Percentiles rank a stretch among this genome's conserved stretches.
phyloP scores from a whole-genome alignment of 1,140 invertebrate species.

The Neelides sp. region DNA sequence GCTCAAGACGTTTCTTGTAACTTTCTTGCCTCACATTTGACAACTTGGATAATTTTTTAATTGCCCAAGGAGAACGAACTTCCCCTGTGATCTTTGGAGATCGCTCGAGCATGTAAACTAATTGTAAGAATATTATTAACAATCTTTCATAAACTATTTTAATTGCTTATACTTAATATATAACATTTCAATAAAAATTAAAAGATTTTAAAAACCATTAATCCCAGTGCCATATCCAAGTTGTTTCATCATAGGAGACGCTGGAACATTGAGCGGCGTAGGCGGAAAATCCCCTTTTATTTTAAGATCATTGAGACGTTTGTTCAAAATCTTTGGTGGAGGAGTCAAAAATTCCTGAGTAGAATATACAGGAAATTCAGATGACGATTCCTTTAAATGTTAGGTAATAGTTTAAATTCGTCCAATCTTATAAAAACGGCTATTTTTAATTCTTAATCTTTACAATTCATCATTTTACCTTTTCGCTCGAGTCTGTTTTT shows the following conservation, averaged over 20 bases:
- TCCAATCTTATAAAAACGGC: too few relatives aligned
- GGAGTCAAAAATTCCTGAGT: too few relatives aligned
- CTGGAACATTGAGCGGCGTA: constrained; percentile 43
- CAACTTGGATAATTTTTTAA: constrained; percentile 53
- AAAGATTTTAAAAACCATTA: constrained; percentile 10
- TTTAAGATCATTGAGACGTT: too few relatives aligned
- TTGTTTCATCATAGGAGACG: constrained; percentile 53
- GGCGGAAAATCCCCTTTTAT: neutral
- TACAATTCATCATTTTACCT: too few relatives aligned
- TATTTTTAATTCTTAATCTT: too few relatives aligned
- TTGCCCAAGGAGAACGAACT: constrained; percentile 62
- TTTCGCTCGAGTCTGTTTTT: too few relatives aligned
- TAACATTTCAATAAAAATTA: neutral
- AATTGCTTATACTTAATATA: constrained; percentile 9
- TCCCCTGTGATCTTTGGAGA: constrained; percentile 49
- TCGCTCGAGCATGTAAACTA: constrained; percentile 57
- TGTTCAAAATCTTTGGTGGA: too few relatives aligned
- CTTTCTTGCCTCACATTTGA: constrained; percentile 32
- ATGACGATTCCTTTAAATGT: too few relatives aligned
- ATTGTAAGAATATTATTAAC: neutral
- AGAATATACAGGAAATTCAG: too few relatives aligned
- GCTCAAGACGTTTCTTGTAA: constrained; percentile 42
- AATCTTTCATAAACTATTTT: constrained; percentile 18
- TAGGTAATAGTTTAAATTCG: too few relatives aligned
- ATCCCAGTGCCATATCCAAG: constrained; percentile 63